Conservation (phyloP, 2,888 invertebrate genomes). For the Polydesmus complanatus region DNA sequence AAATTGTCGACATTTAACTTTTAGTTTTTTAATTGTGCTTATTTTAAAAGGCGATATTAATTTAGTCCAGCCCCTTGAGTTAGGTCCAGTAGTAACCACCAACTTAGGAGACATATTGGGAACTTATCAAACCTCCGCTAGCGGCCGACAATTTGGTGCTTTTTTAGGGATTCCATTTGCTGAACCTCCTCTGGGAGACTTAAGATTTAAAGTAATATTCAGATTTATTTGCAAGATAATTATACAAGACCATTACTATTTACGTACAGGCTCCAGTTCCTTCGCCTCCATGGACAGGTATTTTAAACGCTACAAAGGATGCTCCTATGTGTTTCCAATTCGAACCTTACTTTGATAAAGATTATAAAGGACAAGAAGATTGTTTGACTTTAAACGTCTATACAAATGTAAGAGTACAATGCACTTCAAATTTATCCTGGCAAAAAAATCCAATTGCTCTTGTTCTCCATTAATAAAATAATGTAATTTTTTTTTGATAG, state of each 20-base stretch:
- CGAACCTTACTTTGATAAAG: slow-evolving; percentile 24
- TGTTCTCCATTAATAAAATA: no score
- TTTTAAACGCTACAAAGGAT: slow-evolving; percentile 47
- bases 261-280: slow-evolving; percentile 30
- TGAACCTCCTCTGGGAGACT: slow-evolving; percentile 1
- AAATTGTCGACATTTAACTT: no score
- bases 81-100: slow-evolving; percentile 2
- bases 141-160: neutral
- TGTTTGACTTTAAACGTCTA: slow-evolving; percentile 67
- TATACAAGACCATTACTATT: neutral
- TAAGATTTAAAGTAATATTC: neutral
- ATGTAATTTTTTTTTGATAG: no score
- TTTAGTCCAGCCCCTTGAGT: neutral
- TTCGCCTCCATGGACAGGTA: slow-evolving; percentile 46
- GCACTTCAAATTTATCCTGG: no score
- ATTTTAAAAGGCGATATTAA: neutral
- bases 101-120: neutral
- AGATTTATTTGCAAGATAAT: no score
- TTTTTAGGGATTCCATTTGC: slow-evolving; percentile 5
- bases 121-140: neutral
- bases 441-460: no score
- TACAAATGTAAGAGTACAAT: slow-evolving; percentile 40
- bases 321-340: slow-evolving; percentile 57
- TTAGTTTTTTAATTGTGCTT: no score
- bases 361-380: slow-evolving; percentile 53